phyloP scores from a whole-genome alignment of 2,888 invertebrate genomes.

The Drosophila neoperkinsi region DNA sequence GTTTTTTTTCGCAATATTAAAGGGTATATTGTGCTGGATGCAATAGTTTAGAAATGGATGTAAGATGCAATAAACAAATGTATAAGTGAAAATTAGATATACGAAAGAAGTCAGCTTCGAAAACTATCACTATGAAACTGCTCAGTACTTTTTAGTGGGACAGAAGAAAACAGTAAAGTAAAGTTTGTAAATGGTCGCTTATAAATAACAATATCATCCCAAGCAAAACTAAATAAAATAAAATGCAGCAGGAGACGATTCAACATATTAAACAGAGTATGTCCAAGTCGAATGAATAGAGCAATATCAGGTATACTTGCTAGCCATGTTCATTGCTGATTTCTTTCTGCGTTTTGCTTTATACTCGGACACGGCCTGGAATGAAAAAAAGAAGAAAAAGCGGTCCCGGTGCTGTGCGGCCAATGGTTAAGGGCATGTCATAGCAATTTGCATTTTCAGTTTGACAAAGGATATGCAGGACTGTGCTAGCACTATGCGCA shows the following conservation, averaged over 20 bases:
- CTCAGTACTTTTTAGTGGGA: neutral
- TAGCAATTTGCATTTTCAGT: conserved; percentile 78
- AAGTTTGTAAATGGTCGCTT: neutral
- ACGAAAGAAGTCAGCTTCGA: neutral
- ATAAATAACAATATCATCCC: neutral
- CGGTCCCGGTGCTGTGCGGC: conserved; percentile 42
- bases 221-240: neutral
- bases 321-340: conserved; percentile 57
- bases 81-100: neutral
- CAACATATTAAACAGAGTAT: conserved; percentile 18
- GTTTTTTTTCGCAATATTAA: conserved; percentile 12
- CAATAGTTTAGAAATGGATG: neutral
- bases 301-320: conserved; percentile 6
- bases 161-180: neutral
- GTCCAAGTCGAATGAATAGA: neutral
- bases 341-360: conserved; percentile 77
- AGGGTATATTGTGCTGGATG: conserved; percentile 14
- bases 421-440: conserved; percentile 79
- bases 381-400: conserved; percentile 26
- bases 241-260: neutral
- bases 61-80: neutral
- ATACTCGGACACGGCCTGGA: conserved; percentile 49
- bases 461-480: conserved; percentile 77
- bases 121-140: neutral
- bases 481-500: conserved; percentile 35